Base-by-base conservation (phyloP, 2,797 vertebrate genomes). In the Pogonophryne albipinna region DNA sequence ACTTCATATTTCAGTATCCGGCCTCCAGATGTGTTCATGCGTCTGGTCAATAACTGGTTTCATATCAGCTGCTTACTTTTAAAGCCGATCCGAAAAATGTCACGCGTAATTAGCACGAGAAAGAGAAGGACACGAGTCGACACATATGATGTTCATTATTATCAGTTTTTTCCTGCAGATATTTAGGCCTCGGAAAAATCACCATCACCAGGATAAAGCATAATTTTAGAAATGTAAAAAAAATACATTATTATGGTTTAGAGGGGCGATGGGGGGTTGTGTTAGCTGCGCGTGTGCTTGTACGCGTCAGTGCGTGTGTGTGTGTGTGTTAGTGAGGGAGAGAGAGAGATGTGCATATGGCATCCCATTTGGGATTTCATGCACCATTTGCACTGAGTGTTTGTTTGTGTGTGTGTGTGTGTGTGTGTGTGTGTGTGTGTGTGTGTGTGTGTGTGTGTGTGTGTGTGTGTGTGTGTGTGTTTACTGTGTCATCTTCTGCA, bases 351-450 rank as follows among this genome's bases (percentile, higher is more conserved):
- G 79, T 74, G 64, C 90, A 91, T 78, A 74, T 87, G 87, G 87
- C 73, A 27, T 56, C 23, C 55, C 77, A 76, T 90, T 87, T 82
- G 45, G 56, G 72, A 86, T 91, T 93, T 90, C 87, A 92, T 74
- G 89, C 92, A 89, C 76, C 90, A 91, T 92, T 93, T 92, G 74
- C 71, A 17, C 19, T 50, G 63, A 38, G 23, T 27, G n/a, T n/a
- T n/a, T n/a, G n/a, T n/a, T n/a, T n/a, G n/a, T n/a, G n/a, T n/a
- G n/a, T n/a, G n/a, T n/a, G n/a, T n/a, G n/a, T n/a, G n/a, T n/a
- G n/a, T n/a, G n/a, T n/a, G n/a, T n/a, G n/a, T n/a, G n/a, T n/a
- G n/a, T n/a, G n/a, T n/a, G n/a, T n/a, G n/a, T n/a, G n/a, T n/a
- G n/a, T n/a, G n/a, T n/a, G n/a, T n/a, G n/a, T n/a, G n/a, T n/a